Base-by-base conservation (phyloP, 2,113 vertebrate species). In the Mus spicilegus region DNA sequence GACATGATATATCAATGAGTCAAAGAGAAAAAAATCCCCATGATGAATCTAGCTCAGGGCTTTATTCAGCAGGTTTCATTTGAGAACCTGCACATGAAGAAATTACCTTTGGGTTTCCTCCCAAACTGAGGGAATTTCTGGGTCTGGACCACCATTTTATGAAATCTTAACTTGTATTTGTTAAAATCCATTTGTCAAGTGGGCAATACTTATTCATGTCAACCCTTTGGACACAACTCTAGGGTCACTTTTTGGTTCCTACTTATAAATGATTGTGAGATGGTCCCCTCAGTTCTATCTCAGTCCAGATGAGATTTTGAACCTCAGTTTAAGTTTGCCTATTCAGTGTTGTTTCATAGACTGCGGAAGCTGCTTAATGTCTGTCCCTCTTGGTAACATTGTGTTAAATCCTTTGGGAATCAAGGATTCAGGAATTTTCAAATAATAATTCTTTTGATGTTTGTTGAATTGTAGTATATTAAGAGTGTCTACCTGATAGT, bases 121-220 rank as follows among this genome's bases (percentile, higher is more conserved):
- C 17, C 22, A 96, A 73, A 36, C 46, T 26, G 65, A 36, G 17
- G 3, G 4, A 33, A 20, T 65, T 63, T 58, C 5, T 58, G 39
- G 42, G 11, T 33, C 22, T 24, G 4, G 69, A 4, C 36, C 10
- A 81, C 5, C 69, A 56, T 73, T 87, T 73, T 42, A 69, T 78
- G 0, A 36, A 46, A 13, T 75, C 30, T 49, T 42, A 73, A 2
- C n/a, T 58, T 56, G 7, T 1, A 67, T 46, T 90, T 80, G 22
- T 14, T 81, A 39, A 85, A 80, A 85, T 56, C 75, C 73, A 87
- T 51, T 39, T 24, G 17, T 81, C 39, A 19, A 28, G 14, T 12
- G 24, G 36, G 0, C 13, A 26, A 0, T 10, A 4, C 3, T n/a
- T n/a, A 20, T 12, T 73, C 12, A 9, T 24, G 12, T 6, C 0